Evolutionary conservation across 2,797 vertebrate species (phyloP), one percentile per base, ranked within the genome.

Genomic region (Rhadinocentrus ornatus): DNA sequence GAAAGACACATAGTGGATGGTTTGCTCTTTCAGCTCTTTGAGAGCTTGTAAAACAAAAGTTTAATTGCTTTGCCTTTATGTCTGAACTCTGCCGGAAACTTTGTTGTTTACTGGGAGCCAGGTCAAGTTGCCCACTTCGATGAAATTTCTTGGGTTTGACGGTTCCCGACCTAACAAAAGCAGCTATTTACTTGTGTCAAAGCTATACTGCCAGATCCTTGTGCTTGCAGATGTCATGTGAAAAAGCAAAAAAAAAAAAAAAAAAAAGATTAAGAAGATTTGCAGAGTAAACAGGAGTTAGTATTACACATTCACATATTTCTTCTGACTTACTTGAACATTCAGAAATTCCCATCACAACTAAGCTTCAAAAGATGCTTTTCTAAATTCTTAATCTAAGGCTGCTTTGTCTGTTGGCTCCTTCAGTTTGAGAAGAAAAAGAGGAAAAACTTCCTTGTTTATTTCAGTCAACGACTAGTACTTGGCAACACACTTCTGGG

Each of bases 391-490:
- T 68, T 56, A 74, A 71, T 66, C 29, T 56, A 65, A 74, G 41
- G 29, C 34, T 18, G 24, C 60, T 37, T 52, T 20, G 26, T 75
- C 62, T 65, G 26, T 44, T 32, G 59, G 26, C 50, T 75, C 58
- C 56, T 27, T 53, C 37, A 31, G 32, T 54, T 27, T 64, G 64
- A 84, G 80, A 70, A 77, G 62, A 75, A 55, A 29, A 67, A 37
- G 60, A 71, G 58, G 32, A 75, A 77, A 65, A 62, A 52, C 66
- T 46, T 75, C 54, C 65, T 59, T 78, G 69, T 77, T 89, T 77
- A 34, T 78, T 85, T 86, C 75, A 70, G 72, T 82, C 34, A 35
- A 73, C 66, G 67, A 84, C 77, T 80, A 64, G 86, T 84, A 77
- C 48, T 71, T 50, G 58, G 61, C 59, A 67, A 76, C 54, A 18